phyloP scores from a whole-genome alignment of 1,140 invertebrate genomes.

The Helicoverpa armigera region DNA sequence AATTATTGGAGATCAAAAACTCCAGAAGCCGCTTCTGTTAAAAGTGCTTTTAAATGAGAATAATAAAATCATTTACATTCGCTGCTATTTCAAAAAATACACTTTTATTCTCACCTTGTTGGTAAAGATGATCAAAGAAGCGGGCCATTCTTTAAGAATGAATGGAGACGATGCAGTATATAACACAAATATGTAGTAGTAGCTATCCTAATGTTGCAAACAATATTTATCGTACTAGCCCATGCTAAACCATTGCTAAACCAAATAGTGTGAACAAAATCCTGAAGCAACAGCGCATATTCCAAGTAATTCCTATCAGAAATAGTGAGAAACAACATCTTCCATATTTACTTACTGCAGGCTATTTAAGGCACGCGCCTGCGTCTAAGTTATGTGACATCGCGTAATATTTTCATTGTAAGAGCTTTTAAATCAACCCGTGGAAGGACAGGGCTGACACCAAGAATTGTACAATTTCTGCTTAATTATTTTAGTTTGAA shows the following conservation, averaged over 20 bases:
- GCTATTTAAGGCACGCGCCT: slow-evolving; percentile 27
- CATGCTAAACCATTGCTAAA: background rate
- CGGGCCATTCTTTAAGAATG: background rate
- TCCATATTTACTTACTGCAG: slow-evolving; percentile 32
- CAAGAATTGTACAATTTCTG: slow-evolving; percentile 5
- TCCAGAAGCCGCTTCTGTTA: slow-evolving; percentile 8
- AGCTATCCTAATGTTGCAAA: background rate
- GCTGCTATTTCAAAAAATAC: background rate
- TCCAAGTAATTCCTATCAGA: slow-evolving; percentile 38
- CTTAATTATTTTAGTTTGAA: slow-evolving; percentile 2
- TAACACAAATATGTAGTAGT: background rate
- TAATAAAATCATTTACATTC: background rate
- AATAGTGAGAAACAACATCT: slow-evolving; percentile 33
- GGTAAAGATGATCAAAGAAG: background rate
- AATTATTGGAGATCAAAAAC: slow-evolving; percentile 14
- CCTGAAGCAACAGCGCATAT: slow-evolving; percentile 14
- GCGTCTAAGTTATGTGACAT: slow-evolving; percentile 33
- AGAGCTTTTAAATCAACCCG: slow-evolving; percentile 43
- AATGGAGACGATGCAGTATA: background rate
- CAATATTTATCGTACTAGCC: background rate
- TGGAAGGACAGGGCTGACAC: slow-evolving; percentile 18
- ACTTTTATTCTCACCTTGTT: background rate
- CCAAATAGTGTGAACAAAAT: background rate
- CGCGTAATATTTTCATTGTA: slow-evolving; percentile 42
- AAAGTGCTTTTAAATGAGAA: slow-evolving; percentile 9